These are phyloP conservation scores for Micromesistius poutassou DNA, from an alignment of 2,797 vertebrate species.

Conservation along the genomic window DNA sequence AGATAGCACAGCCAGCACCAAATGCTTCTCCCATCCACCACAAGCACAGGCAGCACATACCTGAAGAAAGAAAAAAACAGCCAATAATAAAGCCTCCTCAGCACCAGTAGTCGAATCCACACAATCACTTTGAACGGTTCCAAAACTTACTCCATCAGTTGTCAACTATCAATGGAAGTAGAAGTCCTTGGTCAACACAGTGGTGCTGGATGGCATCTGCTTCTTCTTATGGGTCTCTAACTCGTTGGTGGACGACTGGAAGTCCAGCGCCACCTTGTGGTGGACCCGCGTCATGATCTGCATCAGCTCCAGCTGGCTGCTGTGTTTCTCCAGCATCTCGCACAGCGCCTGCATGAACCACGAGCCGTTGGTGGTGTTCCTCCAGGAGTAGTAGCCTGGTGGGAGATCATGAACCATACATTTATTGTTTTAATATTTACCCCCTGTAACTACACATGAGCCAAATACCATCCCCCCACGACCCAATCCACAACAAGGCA, in stretches of 20 bases:
- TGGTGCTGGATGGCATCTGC: slow-evolving; percentile 88
- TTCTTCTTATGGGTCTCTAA: slow-evolving; percentile 77
- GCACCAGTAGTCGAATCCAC: neutral
- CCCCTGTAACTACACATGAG: neutral
- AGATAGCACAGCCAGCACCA: neutral
- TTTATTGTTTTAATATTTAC: neutral
- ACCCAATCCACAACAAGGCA: too few relatives aligned
- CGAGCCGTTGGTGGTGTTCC: slow-evolving; percentile 81
- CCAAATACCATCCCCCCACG: too few relatives aligned
- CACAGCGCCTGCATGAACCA: slow-evolving; percentile 92
- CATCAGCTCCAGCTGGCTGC: slow-evolving; percentile 80
- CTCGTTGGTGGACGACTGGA: slow-evolving; percentile 72
- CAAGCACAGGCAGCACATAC: neutral
- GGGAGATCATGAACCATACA: neutral
- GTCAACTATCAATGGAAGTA: slow-evolving; percentile 66
- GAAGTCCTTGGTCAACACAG: slow-evolving; percentile 92
- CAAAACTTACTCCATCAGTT: neutral
- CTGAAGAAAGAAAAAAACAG: neutral
- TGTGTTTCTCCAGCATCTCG: slow-evolving; percentile 65
- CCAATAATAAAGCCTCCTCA: neutral
- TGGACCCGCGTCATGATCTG: slow-evolving; percentile 91
- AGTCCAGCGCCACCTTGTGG: slow-evolving; percentile 79
- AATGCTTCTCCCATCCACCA: neutral
- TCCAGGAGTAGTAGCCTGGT: slow-evolving; percentile 90
- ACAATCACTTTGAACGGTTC: neutral